Evolutionary conservation across 2,888 invertebrate genomes (phyloP).

Genomic region (Cheilosia urbana): DNA sequence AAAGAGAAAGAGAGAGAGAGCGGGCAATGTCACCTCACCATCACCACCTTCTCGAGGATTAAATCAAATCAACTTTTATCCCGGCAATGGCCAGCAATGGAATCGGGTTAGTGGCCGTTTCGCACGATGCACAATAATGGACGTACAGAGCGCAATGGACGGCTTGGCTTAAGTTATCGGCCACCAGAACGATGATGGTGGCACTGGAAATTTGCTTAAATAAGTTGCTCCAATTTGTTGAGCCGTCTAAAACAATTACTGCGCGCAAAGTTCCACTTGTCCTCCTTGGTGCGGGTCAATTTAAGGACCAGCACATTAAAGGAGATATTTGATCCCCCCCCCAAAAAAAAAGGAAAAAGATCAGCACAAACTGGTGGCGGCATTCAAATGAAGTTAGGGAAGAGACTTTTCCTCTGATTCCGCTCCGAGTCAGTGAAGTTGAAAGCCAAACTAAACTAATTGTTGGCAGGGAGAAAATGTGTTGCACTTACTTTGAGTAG

Average conservation of each 20-base stretch:
- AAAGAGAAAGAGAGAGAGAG: not conserved
- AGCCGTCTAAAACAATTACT: constrained; percentile 68
- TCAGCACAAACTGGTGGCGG: not conserved
- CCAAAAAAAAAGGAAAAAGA: not conserved
- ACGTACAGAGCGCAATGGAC: constrained; percentile 54
- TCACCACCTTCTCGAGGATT: constrained; percentile 62
- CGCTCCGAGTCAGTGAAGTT: not conserved
- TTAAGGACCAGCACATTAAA: constrained; percentile 10
- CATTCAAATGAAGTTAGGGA: constrained; percentile 9
- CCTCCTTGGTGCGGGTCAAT: constrained; percentile 5
- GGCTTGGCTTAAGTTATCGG: constrained; percentile 59
- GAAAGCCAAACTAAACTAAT: constrained; percentile 8
- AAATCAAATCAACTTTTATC: constrained; percentile 74
- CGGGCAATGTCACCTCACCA: constrained; percentile 15
- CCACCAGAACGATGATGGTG: constrained; percentile 12
- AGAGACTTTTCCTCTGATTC: not conserved
- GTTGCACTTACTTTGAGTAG: not conserved
- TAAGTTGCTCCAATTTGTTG: constrained; percentile 69
- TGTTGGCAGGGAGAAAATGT: constrained; percentile 3
- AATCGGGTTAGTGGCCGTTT: constrained; percentile 72
- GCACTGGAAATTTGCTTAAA: constrained; percentile 64
- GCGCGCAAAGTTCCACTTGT: not conserved
- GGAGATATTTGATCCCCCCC: not conserved
- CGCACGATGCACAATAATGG: constrained; percentile 68
- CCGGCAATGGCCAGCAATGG: constrained; percentile 59